Conservation (phyloP, 2,888 invertebrate genomes). For the Hirtodrosophila cameraria region DNA sequence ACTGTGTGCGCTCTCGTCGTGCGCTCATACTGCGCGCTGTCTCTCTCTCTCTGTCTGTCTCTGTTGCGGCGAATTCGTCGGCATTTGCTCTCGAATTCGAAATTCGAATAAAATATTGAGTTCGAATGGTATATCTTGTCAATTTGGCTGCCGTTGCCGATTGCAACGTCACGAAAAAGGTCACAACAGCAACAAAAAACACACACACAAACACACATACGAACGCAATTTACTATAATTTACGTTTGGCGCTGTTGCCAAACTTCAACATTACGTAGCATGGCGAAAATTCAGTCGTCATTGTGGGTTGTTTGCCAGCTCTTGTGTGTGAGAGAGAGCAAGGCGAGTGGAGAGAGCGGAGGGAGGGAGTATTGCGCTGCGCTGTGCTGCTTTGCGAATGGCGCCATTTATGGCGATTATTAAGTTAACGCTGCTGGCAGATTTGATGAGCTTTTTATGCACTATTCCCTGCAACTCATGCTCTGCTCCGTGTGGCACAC, state of each 20-base stretch:
- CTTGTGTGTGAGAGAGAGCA: neutral
- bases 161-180: constrained; percentile 58
- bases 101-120: constrained; percentile 76
- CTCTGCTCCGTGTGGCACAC: constrained; percentile 28
- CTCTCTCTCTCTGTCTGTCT: no score
- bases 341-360: neutral
- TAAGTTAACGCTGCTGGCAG: constrained; percentile 49
- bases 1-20: constrained; percentile 17
- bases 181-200: constrained; percentile 46
- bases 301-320: constrained; percentile 46
- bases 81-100: constrained; percentile 50
- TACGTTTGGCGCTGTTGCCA: constrained; percentile 65
- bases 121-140: constrained; percentile 66
- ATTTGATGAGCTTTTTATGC: constrained; percentile 50
- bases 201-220: constrained; percentile 17
- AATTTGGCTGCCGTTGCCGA: constrained; percentile 40
- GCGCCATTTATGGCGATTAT: constrained; percentile 73
- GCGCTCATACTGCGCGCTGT: constrained; percentile 32
- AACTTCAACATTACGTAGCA: constrained; percentile 68
- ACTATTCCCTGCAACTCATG: no score
- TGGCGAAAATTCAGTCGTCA: constrained; percentile 66
- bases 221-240: constrained; percentile 65
- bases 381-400: constrained; percentile 41
- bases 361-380: constrained; percentile 9
- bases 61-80: constrained; percentile 54